Evolutionary conservation across 2,888 invertebrate species (phyloP), one percentile per base, ranked within the genome.

Genomic region (Listrodromus nycthemerus): DNA sequence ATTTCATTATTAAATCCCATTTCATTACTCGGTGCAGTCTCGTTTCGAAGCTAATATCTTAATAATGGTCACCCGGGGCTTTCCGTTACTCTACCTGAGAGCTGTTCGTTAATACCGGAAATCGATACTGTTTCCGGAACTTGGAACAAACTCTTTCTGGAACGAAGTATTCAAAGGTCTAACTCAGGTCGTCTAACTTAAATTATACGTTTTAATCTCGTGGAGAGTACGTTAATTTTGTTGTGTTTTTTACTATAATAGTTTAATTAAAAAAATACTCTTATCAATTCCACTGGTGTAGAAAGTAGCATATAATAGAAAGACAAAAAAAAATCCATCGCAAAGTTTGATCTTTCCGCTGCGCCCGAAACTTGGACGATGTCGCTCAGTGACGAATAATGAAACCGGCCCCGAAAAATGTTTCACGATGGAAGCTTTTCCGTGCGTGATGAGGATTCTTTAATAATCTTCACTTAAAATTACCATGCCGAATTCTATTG

Each of bases 301-400:
- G 2, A 33, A 33, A 33, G 8, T 33, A 33, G 33, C 8, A 24
- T 13, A 27, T 58, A 24, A 24, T 13, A 27, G 24, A 58, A 24
- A 27, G 24, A 16, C n/a, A 27, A 58, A 27, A 58, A 58, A n/a
- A n/a, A 24, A 55, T 19, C 19, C 19, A 19, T 5, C 19, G 5
- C 19, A 55, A 55, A 55, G 55, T 55, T 55, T 55, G 55, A 55
- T 55, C 55, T 55, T 55, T 13, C 24, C 24, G 52, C 10, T 8
- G 1, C 10, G 24, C 21, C 55, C 55, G 55, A 10, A 24, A 10
- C 21, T 21, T 24, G 55, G 24, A 55, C 55, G 55, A 55, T 55
- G 2, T 55, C 24, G 13, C 55, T 55, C 24, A 8, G 52, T 3
- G 52, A 10, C 55, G 55, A 55, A 24, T 55, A 55, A 55, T 55